phyloP scores from a whole-genome alignment of 2,888 invertebrate genomes.

The Calephelis perditalis region DNA sequence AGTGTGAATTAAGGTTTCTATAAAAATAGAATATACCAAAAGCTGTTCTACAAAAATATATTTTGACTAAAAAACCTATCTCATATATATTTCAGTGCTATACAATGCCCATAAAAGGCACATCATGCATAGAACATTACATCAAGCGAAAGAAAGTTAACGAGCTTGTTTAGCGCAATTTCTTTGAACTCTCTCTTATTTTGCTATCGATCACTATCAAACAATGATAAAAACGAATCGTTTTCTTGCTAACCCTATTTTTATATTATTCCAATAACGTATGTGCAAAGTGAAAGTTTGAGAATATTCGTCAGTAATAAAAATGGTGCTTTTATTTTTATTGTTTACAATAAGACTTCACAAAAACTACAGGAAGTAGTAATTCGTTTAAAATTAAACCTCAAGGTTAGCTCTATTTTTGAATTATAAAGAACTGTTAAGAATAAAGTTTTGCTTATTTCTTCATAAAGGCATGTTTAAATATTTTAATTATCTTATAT shows the following conservation, averaged over 20 bases:
- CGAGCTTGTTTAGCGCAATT: constrained; percentile 21
- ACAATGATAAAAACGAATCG: constrained; percentile 25
- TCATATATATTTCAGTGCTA: neutral
- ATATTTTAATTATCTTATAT: too few species aligned
- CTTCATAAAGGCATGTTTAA: too few species aligned
- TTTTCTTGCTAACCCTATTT: neutral
- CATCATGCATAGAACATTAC: constrained; percentile 28
- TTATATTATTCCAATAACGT: neutral
- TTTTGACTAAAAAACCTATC: neutral
- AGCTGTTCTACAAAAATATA: neutral
- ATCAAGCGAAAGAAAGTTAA: constrained; percentile 30
- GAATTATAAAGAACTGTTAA: too few species aligned
- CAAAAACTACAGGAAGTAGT: too few species aligned
- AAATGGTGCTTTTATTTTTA: neutral
- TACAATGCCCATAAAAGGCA: constrained; percentile 11
- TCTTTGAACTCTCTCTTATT: constrained; percentile 29
- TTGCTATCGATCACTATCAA: constrained; percentile 23
- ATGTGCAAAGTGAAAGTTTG: neutral
- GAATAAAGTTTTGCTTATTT: too few species aligned
- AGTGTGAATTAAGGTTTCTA: too few species aligned
- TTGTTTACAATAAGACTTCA: too few species aligned
- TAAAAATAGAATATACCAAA: too few species aligned
- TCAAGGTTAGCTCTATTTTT: too few species aligned
- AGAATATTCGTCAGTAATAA: neutral
- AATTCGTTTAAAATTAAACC: too few species aligned